Percentiles rank a stretch among this genome's conserved stretches.
Conservation (phyloP, 2,888 invertebrate species). For the Calephelis perditalis region DNA sequence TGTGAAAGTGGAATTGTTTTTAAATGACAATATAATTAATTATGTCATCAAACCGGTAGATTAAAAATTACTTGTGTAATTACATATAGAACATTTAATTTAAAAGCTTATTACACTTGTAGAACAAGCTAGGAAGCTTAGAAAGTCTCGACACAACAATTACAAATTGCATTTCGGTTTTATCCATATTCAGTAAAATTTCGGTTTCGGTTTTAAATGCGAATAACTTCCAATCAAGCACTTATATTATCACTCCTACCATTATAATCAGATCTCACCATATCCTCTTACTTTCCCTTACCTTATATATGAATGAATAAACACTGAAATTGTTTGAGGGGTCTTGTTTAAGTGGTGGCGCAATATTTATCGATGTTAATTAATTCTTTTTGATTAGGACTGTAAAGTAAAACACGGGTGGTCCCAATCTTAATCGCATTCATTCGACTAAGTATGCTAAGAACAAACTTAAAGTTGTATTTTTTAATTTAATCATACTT, state of each 20-base stretch:
- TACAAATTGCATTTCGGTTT: too few relatives aligned
- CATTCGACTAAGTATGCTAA: slow-evolving; percentile 28
- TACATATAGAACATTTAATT: too few relatives aligned
- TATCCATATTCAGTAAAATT: too few relatives aligned
- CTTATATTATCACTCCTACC: slow-evolving; percentile 42
- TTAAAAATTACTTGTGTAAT: too few relatives aligned
- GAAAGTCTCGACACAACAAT: too few relatives aligned
- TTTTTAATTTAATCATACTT: not conserved
- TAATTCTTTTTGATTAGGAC: slow-evolving; percentile 39
- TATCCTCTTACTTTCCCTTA: slow-evolving; percentile 48
- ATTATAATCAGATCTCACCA: slow-evolving; percentile 47
- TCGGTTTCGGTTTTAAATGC: too few relatives aligned
- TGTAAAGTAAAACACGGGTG: slow-evolving; percentile 46
- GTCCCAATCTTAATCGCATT: slow-evolving; percentile 40
- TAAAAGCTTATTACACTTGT: too few relatives aligned
- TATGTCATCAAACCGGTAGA: too few relatives aligned
- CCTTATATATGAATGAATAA: slow-evolving; percentile 26
- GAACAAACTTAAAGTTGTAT: not conserved
- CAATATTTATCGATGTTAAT: slow-evolving; percentile 40
- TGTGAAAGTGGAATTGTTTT: too few relatives aligned
- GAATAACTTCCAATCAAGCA: slow-evolving; percentile 16
- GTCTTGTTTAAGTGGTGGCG: slow-evolving; percentile 39
- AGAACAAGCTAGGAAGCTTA: too few relatives aligned
- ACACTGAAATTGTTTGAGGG: slow-evolving; percentile 24
- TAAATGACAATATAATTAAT: too few relatives aligned